phyloP scores from a whole-genome alignment of 2,113 vertebrate genomes.

The Carettochelys insculpta region DNA sequence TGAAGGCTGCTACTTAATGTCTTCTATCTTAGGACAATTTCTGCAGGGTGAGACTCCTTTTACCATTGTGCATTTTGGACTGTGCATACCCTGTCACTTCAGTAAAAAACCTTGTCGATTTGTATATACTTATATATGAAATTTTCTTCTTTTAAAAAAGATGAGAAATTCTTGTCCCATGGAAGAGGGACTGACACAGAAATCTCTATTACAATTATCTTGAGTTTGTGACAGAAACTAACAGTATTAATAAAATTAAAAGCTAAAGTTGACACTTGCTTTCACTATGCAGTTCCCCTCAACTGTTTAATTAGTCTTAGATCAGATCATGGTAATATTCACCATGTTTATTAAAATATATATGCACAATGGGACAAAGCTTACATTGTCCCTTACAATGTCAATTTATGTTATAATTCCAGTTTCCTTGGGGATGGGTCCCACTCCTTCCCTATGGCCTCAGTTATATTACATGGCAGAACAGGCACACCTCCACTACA shows the following conservation, averaged over 20 bases:
- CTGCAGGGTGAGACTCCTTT: neutral
- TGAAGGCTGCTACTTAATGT: neutral
- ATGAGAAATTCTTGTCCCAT: neutral
- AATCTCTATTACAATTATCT: neutral
- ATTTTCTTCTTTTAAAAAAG: neutral
- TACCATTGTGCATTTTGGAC: neutral
- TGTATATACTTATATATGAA: neutral
- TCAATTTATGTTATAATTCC: conserved; percentile 4
- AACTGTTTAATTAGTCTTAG: neutral
- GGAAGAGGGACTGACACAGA: neutral
- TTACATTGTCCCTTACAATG: conserved; percentile 38
- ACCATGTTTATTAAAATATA: conserved; percentile 7
- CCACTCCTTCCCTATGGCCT: neutral
- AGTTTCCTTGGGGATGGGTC: neutral
- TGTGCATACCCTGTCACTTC: neutral
- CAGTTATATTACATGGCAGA: conserved; percentile 1
- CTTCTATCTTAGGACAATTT: neutral
- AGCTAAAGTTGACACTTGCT: neutral
- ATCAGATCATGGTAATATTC: neutral
- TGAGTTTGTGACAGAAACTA: neutral
- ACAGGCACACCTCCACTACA: neutral
- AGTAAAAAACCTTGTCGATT: neutral
- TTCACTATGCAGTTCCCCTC: neutral
- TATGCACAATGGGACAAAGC: no score
- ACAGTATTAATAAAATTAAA: neutral